Base-by-base conservation (phyloP, 23 tunicate genomes). In the Pegea sp. region DNA sequence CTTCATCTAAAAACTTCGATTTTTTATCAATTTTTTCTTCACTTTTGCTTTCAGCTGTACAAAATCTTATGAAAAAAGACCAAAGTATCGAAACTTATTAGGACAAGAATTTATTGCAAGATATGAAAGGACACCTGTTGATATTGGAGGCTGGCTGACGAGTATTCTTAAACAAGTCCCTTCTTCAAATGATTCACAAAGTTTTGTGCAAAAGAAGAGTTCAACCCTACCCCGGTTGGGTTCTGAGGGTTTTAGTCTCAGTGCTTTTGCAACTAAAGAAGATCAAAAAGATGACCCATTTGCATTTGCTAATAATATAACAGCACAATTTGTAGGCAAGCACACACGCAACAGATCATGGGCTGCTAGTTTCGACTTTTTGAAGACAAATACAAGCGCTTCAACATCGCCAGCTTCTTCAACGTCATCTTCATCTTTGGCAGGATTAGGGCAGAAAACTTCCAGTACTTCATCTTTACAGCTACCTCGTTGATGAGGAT, bases 11-110 rank as follows among this genome's bases (percentile, higher is more conserved):
- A n/a, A n/a, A n/a, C n/a, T n/a, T n/a, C n/a, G n/a, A n/a, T n/a
- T n/a, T n/a, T n/a, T n/a, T n/a, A n/a, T n/a, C n/a, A n/a, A n/a
- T n/a, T n/a, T n/a, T n/a, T n/a, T n/a, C n/a, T n/a, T n/a, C n/a
- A n/a, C n/a, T n/a, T n/a, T n/a, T n/a, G 38, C 22, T 42, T 22
- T 4, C 75, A 81, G 93, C 51, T 81, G 93, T 52, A 81, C 93
- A 28, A 81, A 81, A 54, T 56, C 72, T 34, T 66, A 62, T 44
- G 49, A 29, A 5, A 61, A 71, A 7, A 64, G 98, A 42, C 98
- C 98, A 22, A 90, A 90, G 62, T 90, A 90, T 64, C 57, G 48
- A n/a, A 71, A 77, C 29, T 77, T 90, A 22, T 66, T 90, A 16
- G 38, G 60, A 31, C 74, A 81, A 44, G 79, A 71, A 23, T 90